phyloP scores from a whole-genome alignment of 1,140 invertebrate genomes.

The Brachystomella parvula region DNA sequence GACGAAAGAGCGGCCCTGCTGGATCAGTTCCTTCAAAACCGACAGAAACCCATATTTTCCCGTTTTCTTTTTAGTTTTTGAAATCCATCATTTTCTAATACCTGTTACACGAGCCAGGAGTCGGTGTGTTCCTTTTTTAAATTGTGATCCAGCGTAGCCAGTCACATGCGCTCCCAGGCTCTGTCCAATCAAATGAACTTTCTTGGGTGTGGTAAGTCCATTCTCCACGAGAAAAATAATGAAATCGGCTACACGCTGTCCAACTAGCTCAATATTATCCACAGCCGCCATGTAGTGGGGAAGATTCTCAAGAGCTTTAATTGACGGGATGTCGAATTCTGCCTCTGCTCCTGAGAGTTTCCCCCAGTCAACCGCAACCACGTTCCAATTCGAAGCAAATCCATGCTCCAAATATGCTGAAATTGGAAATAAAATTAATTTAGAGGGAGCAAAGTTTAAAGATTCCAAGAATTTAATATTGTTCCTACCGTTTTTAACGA shows the following conservation, averaged over 20 bases:
- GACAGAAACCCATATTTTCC: background rate
- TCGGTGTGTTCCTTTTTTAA: no score
- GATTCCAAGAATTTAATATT: no score
- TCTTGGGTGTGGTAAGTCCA: background rate
- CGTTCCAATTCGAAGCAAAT: background rate
- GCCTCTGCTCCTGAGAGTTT: background rate
- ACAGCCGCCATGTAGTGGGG: background rate
- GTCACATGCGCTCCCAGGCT: constrained; percentile 1
- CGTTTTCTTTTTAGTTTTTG: background rate
- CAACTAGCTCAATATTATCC: background rate
- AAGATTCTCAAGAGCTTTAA: background rate
- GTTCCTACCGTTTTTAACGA: background rate
- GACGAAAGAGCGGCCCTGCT: background rate
- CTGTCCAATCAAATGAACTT: constrained; percentile 13
- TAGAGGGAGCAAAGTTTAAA: no score
- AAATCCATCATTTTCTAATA: background rate
- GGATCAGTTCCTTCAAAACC: background rate
- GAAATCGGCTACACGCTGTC: background rate
- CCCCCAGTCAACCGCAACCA: background rate
- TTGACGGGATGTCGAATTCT: background rate
- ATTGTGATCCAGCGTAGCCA: background rate
- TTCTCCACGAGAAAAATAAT: background rate
- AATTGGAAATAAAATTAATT: no score
- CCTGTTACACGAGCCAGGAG: background rate
- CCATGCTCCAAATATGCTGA: background rate